Conservation (phyloP, 2,888 invertebrate species). For the Theodoxus fluviatilis region DNA sequence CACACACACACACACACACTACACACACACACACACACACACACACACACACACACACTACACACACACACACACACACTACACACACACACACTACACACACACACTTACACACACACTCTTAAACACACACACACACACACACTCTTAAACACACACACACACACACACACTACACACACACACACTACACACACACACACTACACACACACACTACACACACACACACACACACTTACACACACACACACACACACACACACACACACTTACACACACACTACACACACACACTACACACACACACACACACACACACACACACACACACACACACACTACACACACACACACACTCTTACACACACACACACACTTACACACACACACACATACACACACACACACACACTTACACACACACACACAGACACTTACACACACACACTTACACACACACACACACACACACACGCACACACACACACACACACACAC, state of each 20-base stretch:
- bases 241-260: not conserved
- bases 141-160: conserved; percentile 11
- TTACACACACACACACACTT: not conserved
- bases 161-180: not conserved
- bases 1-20: conserved; percentile 17
- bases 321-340: conserved; percentile 17
- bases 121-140: not conserved
- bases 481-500: not conserved
- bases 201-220: not conserved
- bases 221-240: not conserved
- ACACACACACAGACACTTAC: conserved; percentile 14
- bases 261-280: not conserved
- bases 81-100: not conserved
- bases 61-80: not conserved
- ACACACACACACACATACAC: not conserved
- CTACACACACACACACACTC: conserved; percentile 1
- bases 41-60: not conserved
- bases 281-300: no score
- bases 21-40: conserved; percentile 3
- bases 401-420: not conserved
- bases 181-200: not conserved
- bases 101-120: not conserved
- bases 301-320: conserved; percentile 20
- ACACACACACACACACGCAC: not conserved
- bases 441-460: not conserved